Base-by-base conservation (phyloP, 2,888 invertebrate genomes). In the Diaprepes abbreviatus region DNA sequence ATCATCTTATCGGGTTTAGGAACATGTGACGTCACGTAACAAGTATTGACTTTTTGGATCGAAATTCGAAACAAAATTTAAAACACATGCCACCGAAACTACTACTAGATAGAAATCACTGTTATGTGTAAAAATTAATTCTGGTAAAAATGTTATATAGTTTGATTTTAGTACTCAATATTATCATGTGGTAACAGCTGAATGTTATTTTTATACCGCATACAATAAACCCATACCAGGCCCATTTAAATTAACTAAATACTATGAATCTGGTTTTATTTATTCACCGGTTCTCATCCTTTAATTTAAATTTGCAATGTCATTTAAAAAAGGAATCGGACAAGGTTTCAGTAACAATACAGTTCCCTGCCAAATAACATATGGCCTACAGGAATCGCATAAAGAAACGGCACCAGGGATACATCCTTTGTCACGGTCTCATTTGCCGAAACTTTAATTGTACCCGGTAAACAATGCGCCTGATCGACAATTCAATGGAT, bases 401-500 rank as follows among this genome's bases (percentile, higher is more conserved):
- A 60, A 60, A 60, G 48, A 48, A 24, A 19, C 4, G 21, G 36
- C 33, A 48, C 45, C 33, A 33, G 60, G 48, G 36, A 35, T 60
- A 60, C 69, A 74, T 77, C 77, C 77, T 77, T 79, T 78, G 78
- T 77, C 72, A 71, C 67, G 71, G 73, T 70, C 76, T 78, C 76
- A 80, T 80, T 79, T 79, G 79, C 79, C 80, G 80, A 80, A 79
- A 78, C 75, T 79, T 78, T 79, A 79, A 81, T 81, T 80, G 79
- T 80, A 79, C 79, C 77, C 78, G 78, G 79, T 80, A 80, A 79
- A 81, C 79, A 81, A 80, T 79, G 78, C 77, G 72, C 70, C 70
- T 80, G 81, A 81, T 81, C 77, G 81, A 81, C 80, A 80, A 80
- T 80, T 80, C 79, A 79, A 79, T 79, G 76, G 78, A 74, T 77